phyloP scores from a whole-genome alignment of 30 jellyfish, hydroid and myxozoan genomes.

The Clytia hemisphaerica region DNA sequence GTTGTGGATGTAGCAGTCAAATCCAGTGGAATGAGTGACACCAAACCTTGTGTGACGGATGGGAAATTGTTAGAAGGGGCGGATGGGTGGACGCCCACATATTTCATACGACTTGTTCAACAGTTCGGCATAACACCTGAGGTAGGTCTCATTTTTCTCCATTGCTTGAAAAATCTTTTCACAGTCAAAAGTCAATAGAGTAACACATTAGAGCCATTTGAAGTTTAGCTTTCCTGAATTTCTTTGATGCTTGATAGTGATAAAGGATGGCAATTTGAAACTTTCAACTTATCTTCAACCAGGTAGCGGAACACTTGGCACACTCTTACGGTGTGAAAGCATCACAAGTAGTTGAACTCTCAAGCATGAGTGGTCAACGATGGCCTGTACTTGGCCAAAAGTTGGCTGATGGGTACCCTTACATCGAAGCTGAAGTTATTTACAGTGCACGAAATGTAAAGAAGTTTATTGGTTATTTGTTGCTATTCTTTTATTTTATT shows the following conservation, averaged over 20 bases:
- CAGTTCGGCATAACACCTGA: slow-evolving; percentile 87
- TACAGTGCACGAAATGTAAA: slow-evolving; percentile 30
- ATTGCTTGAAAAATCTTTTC: not conserved
- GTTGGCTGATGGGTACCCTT: slow-evolving; percentile 61
- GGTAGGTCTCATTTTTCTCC: slow-evolving; percentile 1
- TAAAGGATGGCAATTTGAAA: not conserved
- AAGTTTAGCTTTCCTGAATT: not conserved
- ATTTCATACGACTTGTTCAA: slow-evolving; percentile 66
- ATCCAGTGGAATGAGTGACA: slow-evolving; percentile 3
- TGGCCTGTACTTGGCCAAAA: slow-evolving; percentile 83
- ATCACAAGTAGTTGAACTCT: slow-evolving; percentile 62
- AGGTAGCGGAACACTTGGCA: slow-evolving; percentile 92
- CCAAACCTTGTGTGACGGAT: slow-evolving; percentile 40
- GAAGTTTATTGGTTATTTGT: too few relatives aligned
- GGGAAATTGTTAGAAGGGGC: slow-evolving; percentile 80
- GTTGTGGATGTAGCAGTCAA: slow-evolving; percentile 72
- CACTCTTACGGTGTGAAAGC: slow-evolving; percentile 80
- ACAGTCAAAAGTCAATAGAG: too few relatives aligned
- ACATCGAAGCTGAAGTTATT: slow-evolving; percentile 78
- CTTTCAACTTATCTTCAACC: not conserved
- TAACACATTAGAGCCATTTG: too few relatives aligned
- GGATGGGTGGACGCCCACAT: slow-evolving; percentile 87
- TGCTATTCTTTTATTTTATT: too few relatives aligned
- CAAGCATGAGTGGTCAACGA: slow-evolving; percentile 47
- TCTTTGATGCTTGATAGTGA: not conserved